Evolutionary conservation across 2,888 invertebrate species (phyloP).

Genomic region (Eilema depressum): DNA sequence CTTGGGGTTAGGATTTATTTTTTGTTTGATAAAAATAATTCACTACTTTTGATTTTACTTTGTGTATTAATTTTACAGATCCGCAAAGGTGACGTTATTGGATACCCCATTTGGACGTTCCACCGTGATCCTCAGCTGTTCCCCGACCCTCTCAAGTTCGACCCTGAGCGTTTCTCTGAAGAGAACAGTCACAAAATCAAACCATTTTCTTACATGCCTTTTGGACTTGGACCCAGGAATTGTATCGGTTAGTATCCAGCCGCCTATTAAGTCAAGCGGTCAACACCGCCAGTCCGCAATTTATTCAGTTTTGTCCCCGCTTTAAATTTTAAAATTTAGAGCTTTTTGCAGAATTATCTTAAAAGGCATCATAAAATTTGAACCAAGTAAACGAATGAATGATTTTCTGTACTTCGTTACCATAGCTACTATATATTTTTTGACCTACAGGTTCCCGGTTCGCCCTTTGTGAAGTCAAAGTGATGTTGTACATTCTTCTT

Average conservation of each 20-base stretch:
- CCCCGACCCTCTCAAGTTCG: conserved; percentile 82
- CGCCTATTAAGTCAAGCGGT: no score
- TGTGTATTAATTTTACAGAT: conserved; percentile 19
- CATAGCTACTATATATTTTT: neutral
- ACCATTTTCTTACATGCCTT: conserved; percentile 73
- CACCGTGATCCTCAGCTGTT: conserved; percentile 81
- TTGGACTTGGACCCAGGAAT: conserved; percentile 85
- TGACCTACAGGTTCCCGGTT: neutral
- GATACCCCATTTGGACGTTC: conserved; percentile 70
- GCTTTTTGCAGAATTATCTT: no score
- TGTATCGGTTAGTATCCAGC: conserved; percentile 60
- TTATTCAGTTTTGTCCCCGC: no score
- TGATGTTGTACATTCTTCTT: conserved; percentile 6
- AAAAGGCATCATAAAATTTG: no score
- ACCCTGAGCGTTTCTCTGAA: conserved; percentile 84
- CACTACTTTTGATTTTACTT: no score
- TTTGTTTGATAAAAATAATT: no score
- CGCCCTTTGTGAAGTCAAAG: conserved; percentile 7
- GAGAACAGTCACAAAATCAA: conserved; percentile 78
- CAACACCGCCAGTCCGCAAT: no score
- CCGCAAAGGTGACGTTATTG: conserved; percentile 11
- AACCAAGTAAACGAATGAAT: neutral
- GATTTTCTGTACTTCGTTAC: neutral
- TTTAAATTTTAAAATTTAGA: no score
- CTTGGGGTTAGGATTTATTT: no score